Percentiles rank a stretch among this genome's conserved stretches.
These are phyloP conservation scores for Gorsachius goisagi DNA, from an alignment of 2,113 vertebrate species.

Conservation along the genomic window DNA sequence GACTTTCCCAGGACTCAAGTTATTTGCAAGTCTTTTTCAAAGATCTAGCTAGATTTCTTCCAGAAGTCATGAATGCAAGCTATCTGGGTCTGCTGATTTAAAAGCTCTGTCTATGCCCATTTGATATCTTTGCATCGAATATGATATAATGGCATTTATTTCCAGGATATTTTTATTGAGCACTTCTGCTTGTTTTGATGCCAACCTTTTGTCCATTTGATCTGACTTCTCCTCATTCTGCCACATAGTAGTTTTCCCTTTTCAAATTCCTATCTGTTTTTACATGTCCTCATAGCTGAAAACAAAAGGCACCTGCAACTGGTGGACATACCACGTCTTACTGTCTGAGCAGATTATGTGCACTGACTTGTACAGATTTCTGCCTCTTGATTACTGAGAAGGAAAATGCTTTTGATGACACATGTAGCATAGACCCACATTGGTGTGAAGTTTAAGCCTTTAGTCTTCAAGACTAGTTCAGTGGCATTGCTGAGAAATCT, in stretches of 20 bases:
- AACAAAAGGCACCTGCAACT: not conserved
- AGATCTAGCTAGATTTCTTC: not conserved
- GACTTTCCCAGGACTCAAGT: not conserved
- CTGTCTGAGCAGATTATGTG: not conserved
- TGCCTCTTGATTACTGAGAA: not conserved
- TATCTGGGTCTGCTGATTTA: not conserved
- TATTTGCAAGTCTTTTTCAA: not conserved
- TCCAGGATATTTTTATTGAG: not conserved
- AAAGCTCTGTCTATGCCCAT: not conserved
- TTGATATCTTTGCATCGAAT: not conserved
- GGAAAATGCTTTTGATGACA: not conserved
- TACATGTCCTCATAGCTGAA: not conserved
- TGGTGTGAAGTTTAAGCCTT: not conserved
- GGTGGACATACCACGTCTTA: fast-evolving
- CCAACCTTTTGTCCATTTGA: not conserved
- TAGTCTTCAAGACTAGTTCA: not conserved
- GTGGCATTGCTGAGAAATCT: not conserved
- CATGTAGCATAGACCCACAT: not conserved
- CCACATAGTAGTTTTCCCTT: not conserved
- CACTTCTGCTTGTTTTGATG: not conserved
- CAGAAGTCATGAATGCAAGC: not conserved
- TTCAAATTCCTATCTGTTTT: not conserved
- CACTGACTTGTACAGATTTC: not conserved
- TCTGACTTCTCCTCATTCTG: not conserved
- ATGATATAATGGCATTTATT: not conserved